Evolutionary conservation across 2,888 invertebrate species (phyloP), one percentile per base, ranked within the genome.

Genomic region (Horisme vitalbata): DNA sequence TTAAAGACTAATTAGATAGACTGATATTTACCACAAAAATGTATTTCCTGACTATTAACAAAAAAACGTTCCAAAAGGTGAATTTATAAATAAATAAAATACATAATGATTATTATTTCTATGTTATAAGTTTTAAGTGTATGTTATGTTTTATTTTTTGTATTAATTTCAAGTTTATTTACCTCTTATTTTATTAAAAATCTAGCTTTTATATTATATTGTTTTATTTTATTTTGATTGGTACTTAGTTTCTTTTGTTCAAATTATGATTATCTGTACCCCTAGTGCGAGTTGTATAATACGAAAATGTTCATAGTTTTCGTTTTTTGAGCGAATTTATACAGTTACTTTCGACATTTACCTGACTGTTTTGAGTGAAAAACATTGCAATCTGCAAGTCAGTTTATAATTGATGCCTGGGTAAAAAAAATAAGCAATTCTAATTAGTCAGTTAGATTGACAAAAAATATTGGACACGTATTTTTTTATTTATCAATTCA

Each of bases 121-220:
- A 44, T 45, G 27, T 45, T 36, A 45, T 55, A 51, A 35, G 36
- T 37, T 55, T 57, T 56, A 51, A 41, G 43, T 57, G 55, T 55
- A 52, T 45, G 38, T 47, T 55, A 51, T 33, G 36, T 39, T 55
- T 57, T 56, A 51, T 32, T 46, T 57, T 60, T 39, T 64, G 56
- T 65, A 64, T 61, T 63, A 58, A 56, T 62, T 61, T 48, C 34
- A 37, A 44, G 45, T 35, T 41, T 53, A 48, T 52, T 49, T 47
- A 50, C 55, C 18, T 18, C 6, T 44, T 28, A 38, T 56, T 54
- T 32, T 38, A 61, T 56, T 62, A 61, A 64, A 64, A 49, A 53
- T 34, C 21, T 32, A 49, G 45, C 41, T 45, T 34, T 37, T 23
- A 4, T n/a, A 33, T 39, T 26, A n/a, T 41, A 28, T 33, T 50